Evolutionary conservation across 1,140 invertebrate genomes (phyloP).

Genomic region (Vollenhovia emeryi): DNA sequence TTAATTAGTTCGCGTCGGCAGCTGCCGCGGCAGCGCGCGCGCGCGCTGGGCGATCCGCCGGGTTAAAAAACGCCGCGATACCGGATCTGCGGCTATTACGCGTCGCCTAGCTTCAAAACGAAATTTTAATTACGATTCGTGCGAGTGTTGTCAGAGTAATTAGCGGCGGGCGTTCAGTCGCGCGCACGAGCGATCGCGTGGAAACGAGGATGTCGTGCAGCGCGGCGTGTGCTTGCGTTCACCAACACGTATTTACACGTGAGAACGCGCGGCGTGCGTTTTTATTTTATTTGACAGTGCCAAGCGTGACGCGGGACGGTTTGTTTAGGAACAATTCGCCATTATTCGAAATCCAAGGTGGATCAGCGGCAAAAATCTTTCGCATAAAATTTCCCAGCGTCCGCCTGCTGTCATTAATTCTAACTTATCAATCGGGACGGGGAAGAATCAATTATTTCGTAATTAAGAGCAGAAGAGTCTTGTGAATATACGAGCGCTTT

Average conservation of each 20-base stretch:
- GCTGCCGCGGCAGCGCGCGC: conserved; percentile 54
- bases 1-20: conserved; percentile 73
- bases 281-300: background rate
- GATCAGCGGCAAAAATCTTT: background rate
- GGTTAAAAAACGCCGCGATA: conserved; percentile 72
- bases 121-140: conserved; percentile 73
- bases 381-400: background rate
- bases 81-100: conserved; percentile 63
- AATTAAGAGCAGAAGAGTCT: background rate
- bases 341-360: background rate
- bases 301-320: background rate
- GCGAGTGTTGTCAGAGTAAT: conserved; percentile 64
- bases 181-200: conserved; percentile 31
- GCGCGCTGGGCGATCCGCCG: conserved; percentile 4
- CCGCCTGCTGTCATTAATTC: background rate
- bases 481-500: conserved; percentile 35
- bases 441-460: conserved; percentile 14
- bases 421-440: background rate
- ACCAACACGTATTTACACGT: background rate
- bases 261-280: background rate
- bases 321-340: background rate
- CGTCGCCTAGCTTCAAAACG: conserved; percentile 62
- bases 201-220: conserved; percentile 2
- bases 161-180: conserved; percentile 59
- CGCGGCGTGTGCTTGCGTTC: background rate